A percentile compares a stretch with the other conserved stretches of the same genome.
phyloP scores from a whole-genome alignment of 30 jellyfish, hydroid and myxozoan genomes.

The Mastigias papua region DNA sequence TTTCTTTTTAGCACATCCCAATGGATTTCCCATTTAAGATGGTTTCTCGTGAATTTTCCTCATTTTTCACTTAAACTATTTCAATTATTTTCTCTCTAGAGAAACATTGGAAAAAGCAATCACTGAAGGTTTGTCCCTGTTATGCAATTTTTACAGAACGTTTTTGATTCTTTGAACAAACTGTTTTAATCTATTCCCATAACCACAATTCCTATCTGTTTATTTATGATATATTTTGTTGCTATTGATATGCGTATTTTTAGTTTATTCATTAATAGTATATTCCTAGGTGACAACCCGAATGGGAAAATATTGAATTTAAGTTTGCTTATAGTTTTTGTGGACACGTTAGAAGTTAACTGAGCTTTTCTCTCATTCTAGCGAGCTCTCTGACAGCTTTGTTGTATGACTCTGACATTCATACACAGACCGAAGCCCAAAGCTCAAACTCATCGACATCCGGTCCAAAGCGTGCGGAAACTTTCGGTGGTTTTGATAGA shows the following conservation, averaged over 20 bases:
- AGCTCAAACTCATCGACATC: constrained; percentile 48
- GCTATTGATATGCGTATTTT: too few species aligned
- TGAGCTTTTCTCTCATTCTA: background rate
- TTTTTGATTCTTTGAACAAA: too few species aligned
- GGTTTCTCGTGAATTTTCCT: background rate
- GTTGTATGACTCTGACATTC: constrained; percentile 47
- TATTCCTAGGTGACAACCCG: too few species aligned
- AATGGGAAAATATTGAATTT: too few species aligned
- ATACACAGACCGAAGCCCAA: constrained; percentile 22
- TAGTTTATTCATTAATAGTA: too few species aligned
- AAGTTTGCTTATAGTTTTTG: background rate
- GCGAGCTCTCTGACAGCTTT: constrained; percentile 73
- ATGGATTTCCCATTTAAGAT: background rate
- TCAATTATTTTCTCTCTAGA: constrained; percentile 14
- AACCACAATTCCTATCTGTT: too few species aligned
- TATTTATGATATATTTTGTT: too few species aligned
- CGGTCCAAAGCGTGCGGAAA: constrained; percentile 82
- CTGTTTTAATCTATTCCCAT: too few species aligned
- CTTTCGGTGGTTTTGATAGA: constrained; percentile 82
- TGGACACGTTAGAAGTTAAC: too few species aligned
- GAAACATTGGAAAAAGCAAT: constrained; percentile 73
- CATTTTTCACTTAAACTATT: background rate
- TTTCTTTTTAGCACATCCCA: background rate
- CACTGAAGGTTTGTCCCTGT: constrained; percentile 63
- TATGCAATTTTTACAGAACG: too few species aligned